A percentile compares a stretch with the other conserved stretches of the same genome.
phyloP scores from a whole-genome alignment of 2,797 vertebrate genomes.

The Crocodylus rhombifer region DNA sequence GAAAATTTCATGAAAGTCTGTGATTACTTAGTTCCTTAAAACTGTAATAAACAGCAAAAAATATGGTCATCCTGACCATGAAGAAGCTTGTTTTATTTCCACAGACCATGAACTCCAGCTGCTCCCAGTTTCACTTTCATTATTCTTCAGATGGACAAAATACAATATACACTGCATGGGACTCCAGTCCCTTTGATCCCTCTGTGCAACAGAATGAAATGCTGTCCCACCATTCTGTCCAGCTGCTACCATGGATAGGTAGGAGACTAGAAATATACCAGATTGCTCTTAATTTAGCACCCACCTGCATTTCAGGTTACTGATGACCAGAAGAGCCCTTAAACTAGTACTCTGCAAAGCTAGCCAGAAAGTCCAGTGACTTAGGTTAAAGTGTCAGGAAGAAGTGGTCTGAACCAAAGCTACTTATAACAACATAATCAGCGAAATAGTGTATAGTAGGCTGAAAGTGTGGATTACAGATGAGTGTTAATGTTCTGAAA shows the following conservation, averaged over 20 bases:
- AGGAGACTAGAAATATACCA: neutral
- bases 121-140: neutral
- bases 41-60: neutral
- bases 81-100: neutral
- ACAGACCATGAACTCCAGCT: neutral
- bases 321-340: neutral
- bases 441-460: accelerated
- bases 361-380: neutral
- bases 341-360: neutral
- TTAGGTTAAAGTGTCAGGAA: neutral
- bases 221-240: neutral
- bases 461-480: neutral
- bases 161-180: too few species aligned
- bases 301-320: neutral
- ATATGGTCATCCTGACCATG: neutral
- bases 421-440: neutral
- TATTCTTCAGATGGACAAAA: neutral
- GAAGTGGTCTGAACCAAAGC: neutral
- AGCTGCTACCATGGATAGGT: neutral
- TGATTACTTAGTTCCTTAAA: neutral
- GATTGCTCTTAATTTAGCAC: neutral
- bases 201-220: too few species aligned
- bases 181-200: too few species aligned
- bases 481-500: neutral
- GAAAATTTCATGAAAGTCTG: neutral